phyloP scores from a whole-genome alignment of 2,113 vertebrate genomes.

The Astatoreochromis straeleni region DNA sequence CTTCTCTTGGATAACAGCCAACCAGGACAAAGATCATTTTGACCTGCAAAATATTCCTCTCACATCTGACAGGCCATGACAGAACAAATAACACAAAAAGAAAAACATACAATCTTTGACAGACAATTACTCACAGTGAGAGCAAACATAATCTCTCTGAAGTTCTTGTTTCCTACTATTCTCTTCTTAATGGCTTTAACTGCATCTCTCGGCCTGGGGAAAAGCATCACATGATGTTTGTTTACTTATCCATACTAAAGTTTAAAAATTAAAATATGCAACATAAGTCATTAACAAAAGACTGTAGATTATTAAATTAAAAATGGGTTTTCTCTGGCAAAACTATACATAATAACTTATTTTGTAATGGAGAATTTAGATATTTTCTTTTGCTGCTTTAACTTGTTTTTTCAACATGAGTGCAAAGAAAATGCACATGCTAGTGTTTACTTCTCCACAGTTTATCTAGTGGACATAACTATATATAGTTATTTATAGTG shows the following conservation, averaged over 20 bases:
- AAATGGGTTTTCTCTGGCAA: neutral
- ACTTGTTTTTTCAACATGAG: neutral
- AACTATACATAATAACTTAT: neutral
- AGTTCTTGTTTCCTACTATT: conserved; percentile 91
- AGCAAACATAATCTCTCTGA: conserved; percentile 92
- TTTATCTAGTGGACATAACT: neutral
- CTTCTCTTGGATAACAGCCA: neutral
- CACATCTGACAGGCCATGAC: neutral
- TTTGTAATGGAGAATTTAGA: neutral
- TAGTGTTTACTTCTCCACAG: neutral
- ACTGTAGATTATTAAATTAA: neutral
- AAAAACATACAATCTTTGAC: neutral
- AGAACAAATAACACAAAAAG: neutral
- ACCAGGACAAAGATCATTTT: neutral
- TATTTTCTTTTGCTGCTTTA: fast-evolving
- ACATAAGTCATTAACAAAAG: neutral
- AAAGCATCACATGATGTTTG: neutral
- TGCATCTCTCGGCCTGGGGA: conserved; percentile 87
- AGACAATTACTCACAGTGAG: conserved; percentile 78
- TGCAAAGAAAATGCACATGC: neutral
- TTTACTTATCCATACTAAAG: neutral
- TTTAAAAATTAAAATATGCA: neutral
- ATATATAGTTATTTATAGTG: neutral
- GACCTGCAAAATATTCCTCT: neutral
- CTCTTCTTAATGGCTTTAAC: conserved; percentile 91